Conservation (phyloP, 1,140 invertebrate species). For the Drosophila nigrodunni region DNA sequence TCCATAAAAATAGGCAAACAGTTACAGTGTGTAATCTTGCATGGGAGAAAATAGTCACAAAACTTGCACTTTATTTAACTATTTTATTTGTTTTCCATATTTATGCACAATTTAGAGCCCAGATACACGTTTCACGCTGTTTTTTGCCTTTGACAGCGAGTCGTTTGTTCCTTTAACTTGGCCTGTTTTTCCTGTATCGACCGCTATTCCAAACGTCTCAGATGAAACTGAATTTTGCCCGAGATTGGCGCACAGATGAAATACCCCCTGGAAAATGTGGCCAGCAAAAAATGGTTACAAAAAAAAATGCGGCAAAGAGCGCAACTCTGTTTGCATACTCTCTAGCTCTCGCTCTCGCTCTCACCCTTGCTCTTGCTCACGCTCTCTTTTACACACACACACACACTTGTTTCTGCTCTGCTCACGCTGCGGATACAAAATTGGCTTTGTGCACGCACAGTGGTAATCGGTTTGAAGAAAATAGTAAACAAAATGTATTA, state of each 20-base stretch:
- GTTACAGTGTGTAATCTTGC: background rate
- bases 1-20: background rate
- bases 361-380: too few species aligned
- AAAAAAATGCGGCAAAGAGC: conserved; percentile 76
- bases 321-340: conserved; percentile 44
- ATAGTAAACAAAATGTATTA: too few species aligned
- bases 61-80: conserved; percentile 18
- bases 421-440: conserved; percentile 63
- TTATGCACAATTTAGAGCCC: conserved; percentile 18
- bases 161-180: conserved; percentile 9
- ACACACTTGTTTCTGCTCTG: conserved; percentile 8
- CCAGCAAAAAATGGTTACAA: conserved; percentile 56
- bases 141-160: conserved; percentile 30
- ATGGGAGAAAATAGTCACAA: background rate
- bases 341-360: conserved; percentile 6
- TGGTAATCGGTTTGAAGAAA: background rate
- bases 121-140: conserved; percentile 51
- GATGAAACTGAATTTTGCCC: conserved; percentile 79
- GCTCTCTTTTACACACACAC: background rate
- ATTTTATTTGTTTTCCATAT: conserved; percentile 18
- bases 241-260: conserved; percentile 80
- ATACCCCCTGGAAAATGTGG: conserved; percentile 82
- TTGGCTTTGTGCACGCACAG: conserved; percentile 40
- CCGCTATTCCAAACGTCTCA: conserved; percentile 83
- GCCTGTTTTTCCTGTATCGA: conserved; percentile 56